Base-by-base conservation (phyloP, 2,888 invertebrate species). In the Hirtodrosophila confusa region DNA sequence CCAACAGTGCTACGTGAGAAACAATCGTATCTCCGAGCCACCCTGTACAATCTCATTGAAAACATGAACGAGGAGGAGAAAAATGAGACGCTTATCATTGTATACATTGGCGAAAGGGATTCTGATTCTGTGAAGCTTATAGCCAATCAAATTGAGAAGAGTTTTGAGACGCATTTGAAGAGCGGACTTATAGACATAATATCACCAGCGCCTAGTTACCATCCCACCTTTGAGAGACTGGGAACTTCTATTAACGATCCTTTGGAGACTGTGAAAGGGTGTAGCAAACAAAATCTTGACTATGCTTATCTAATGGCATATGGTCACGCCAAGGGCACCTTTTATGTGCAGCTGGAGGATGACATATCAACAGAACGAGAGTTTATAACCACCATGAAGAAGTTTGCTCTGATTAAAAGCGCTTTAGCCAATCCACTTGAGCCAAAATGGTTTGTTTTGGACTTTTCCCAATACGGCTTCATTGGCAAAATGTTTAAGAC, bases 231-330 rank as follows among this genome's bases (percentile, higher is more conserved):
- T 66, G 93, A 95, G 49, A 93, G 94, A 47, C 91, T 98, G 12
- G 93, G 95, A 4, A 93, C 94, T 31, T 97, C 97, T 0, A 92
- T 98, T 4, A 97, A 97, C 0, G 98, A 98, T 92, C 94, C 97
- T 0, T 93, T 93, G 12, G 5, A 0, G 94, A 97, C 89, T 93
- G 97, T 62, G 93, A 93, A 94, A 56, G 98, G 98, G 98, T 93
- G 98, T 53, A 96, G 97, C 3, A 98, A 98, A 88, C 98, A 98
- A 90, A 98, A 98, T 90, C 92, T 98, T 61, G 98, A 98, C 90
- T 97, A 96, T 88, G 95, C 97, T 0, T 98, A 96, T 91, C 93
- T 98, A 12, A 98, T 98, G 98, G 95, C 98, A 61, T 98, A 98
- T 89, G 96, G 96, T 0, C 96, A 96, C 86, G 94, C 95, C 0